These are phyloP conservation scores for Gryllus bimaculatus DNA, from an alignment of 1,140 invertebrate genomes.

Conservation along the genomic window DNA sequence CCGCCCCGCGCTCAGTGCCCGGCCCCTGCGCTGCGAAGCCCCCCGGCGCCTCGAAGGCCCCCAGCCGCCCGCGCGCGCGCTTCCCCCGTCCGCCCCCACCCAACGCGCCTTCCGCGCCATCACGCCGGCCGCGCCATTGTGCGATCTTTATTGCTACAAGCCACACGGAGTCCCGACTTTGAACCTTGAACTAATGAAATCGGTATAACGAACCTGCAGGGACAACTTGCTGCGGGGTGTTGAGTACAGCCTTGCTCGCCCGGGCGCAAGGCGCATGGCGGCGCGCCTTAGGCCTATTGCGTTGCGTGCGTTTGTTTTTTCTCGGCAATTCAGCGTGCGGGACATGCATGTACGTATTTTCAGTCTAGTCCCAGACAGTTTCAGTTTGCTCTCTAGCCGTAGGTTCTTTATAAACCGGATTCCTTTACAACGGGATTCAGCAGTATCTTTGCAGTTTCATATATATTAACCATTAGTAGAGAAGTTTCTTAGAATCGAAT, in stretches of 20 bases:
- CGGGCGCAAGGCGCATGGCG: neutral
- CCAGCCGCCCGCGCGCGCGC: too few species aligned
- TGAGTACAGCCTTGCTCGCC: neutral
- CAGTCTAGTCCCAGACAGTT: neutral
- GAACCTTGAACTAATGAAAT: neutral
- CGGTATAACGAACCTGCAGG: neutral
- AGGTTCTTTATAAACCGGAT: constrained; percentile 1
- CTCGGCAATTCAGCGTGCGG: neutral
- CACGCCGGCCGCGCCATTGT: neutral
- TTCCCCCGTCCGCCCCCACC: too few species aligned
- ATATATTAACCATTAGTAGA: neutral
- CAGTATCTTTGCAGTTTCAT: constrained; percentile 4
- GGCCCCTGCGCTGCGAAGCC: neutral
- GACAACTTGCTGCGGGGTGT: neutral
- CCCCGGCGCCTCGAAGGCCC: neutral
- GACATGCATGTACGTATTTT: neutral
- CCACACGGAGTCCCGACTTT: constrained; percentile 2
- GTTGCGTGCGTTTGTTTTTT: neutral
- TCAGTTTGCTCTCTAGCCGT: constrained; percentile 3
- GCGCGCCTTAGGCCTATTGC: neutral
- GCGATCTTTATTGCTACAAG: neutral
- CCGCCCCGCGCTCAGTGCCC: neutral
- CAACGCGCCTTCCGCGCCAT: neutral
- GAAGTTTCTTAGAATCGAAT: constrained; percentile 1
- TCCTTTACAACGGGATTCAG: constrained; percentile 3